phyloP scores from a whole-genome alignment of 2,113 vertebrate species.

The Limnothrissa miodon region DNA sequence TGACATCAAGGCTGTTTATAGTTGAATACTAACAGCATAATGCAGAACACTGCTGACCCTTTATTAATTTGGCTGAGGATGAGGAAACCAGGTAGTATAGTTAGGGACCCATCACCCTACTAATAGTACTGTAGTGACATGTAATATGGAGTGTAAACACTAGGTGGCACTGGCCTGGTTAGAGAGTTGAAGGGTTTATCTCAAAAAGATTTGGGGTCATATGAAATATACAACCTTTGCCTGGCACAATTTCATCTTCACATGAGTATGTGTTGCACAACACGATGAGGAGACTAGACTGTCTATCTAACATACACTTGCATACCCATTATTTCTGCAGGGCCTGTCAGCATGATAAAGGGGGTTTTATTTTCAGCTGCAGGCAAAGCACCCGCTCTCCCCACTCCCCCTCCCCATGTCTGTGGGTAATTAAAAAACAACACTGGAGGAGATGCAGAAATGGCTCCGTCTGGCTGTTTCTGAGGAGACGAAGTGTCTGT shows the following conservation, averaged over 20 bases:
- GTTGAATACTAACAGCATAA: too few species aligned
- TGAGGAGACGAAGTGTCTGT: background rate
- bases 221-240: too few species aligned
- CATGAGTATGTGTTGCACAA: background rate
- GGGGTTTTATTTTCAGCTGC: background rate
- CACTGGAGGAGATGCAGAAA: background rate
- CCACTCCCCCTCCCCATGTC: background rate
- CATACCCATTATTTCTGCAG: background rate
- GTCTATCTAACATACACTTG: background rate
- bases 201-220: background rate
- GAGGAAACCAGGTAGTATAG: too few species aligned
- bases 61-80: too few species aligned
- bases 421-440: background rate
- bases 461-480: background rate
- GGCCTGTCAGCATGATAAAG: constrained; percentile 4
- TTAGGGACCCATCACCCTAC: too few species aligned
- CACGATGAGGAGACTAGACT: background rate
- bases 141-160: too few species aligned
- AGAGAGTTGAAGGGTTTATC: too few species aligned
- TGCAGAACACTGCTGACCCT: too few species aligned
- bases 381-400: background rate
- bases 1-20: too few species aligned
- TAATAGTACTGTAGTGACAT: too few species aligned
- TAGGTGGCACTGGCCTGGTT: too few species aligned
- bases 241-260: background rate